Conservation (phyloP, 1,140 invertebrate species). For the Acyrthosiphon pisum region DNA sequence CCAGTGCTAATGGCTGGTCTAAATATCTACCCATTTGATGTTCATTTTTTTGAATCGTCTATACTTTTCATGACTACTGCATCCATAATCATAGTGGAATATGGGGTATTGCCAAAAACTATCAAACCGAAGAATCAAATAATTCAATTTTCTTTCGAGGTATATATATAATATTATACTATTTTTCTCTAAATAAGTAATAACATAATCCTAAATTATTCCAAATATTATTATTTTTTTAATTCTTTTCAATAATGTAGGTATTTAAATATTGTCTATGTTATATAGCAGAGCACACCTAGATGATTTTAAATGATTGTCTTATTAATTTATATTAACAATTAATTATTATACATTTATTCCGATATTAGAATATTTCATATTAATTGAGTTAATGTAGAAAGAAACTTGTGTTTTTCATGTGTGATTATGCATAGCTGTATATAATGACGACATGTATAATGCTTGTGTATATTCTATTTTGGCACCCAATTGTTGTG, state of each 20-base stretch:
- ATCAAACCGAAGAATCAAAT: not conserved
- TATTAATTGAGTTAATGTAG: not conserved
- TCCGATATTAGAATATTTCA: not conserved
- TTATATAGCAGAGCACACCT: not conserved
- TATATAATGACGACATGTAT: conserved; percentile 22
- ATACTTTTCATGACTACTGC: conserved; percentile 34
- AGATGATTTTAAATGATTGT: not conserved
- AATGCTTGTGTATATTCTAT: not conserved
- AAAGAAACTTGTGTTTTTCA: too few species aligned
- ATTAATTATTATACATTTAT: not conserved
- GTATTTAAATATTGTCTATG: not conserved
- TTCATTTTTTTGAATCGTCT: not conserved
- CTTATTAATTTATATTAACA: not conserved
- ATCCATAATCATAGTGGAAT: not conserved
- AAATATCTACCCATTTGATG: conserved; percentile 30
- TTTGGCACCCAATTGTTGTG: conserved; percentile 41
- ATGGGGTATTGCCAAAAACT: not conserved
- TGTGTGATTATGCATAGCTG: not conserved
- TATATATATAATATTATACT: not conserved
- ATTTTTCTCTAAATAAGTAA: not conserved
- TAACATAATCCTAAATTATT: too few species aligned
- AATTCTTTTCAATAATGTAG: not conserved
- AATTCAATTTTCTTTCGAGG: not conserved
- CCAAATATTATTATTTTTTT: not conserved
- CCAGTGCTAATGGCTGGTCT: not conserved